Percentiles rank a stretch among this genome's conserved stretches.
These are phyloP conservation scores for Elgaria multicarinata DNA, from an alignment of 2,113 vertebrate species.

Conservation along the genomic window DNA sequence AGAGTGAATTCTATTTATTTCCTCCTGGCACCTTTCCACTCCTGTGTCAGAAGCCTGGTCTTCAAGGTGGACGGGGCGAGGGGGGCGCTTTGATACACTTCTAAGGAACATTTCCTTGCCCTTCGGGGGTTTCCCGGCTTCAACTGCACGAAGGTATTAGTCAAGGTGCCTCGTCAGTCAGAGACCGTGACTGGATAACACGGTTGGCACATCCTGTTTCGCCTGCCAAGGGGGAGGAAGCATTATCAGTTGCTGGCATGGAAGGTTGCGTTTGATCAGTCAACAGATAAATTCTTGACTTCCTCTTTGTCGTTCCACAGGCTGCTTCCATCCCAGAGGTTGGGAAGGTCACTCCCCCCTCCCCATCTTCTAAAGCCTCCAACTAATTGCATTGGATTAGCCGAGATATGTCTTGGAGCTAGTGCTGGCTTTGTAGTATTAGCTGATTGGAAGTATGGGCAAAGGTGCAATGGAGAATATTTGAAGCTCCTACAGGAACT, in stretches of 20 bases:
- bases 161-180: background rate
- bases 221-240: background rate
- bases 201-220: background rate
- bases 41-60: background rate
- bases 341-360: background rate
- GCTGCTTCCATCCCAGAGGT: background rate
- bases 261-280: background rate
- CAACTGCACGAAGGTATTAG: background rate
- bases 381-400: background rate
- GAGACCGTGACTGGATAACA: background rate
- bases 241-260: fast-evolving
- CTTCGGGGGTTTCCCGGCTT: background rate
- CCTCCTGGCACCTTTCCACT: background rate
- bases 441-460: background rate
- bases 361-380: background rate
- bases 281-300: background rate
- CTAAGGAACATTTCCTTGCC: background rate
- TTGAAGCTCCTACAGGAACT: background rate
- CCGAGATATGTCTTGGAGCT: background rate
- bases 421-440: background rate
- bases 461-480: background rate
- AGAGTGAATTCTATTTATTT: background rate
- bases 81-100: background rate
- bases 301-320: fast-evolving
- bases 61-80: too few relatives aligned